Conservation (phyloP, 2,888 invertebrate genomes). For the Oxystoma pomonae region DNA sequence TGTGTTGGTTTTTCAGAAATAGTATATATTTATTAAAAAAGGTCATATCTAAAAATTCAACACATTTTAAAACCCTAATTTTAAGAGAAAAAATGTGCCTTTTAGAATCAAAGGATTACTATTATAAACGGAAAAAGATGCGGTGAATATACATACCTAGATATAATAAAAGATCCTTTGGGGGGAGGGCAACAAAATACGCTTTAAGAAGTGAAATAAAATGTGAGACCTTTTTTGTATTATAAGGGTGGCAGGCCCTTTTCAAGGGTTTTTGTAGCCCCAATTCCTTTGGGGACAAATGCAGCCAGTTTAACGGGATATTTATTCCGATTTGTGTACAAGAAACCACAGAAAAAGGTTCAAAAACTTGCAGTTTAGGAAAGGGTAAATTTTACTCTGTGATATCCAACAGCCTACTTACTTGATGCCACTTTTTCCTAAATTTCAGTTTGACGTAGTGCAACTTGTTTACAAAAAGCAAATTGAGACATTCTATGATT, state of each 20-base stretch:
- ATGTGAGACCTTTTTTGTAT: constrained; percentile 1
- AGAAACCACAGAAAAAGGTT: background rate
- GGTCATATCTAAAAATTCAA: too few species aligned
- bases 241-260: background rate
- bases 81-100: background rate
- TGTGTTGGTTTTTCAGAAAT: background rate
- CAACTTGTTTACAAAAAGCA: too few species aligned
- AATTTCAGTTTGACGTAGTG: background rate
- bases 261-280: background rate
- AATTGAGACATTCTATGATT: too few species aligned
- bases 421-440: background rate
- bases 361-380: background rate
- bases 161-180: constrained; percentile 33
- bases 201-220: constrained; percentile 33
- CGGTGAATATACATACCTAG: constrained; percentile 23
- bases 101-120: background rate
- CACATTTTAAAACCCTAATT: background rate
- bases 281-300: background rate
- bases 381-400: background rate
- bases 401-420: background rate
- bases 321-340: background rate
- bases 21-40: too few species aligned
- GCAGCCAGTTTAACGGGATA: background rate
- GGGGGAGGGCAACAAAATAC: constrained; percentile 49
- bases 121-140: constrained; percentile 4